Base-by-base conservation (phyloP, 2,797 vertebrate species). In the Coregonus sp. region DNA sequence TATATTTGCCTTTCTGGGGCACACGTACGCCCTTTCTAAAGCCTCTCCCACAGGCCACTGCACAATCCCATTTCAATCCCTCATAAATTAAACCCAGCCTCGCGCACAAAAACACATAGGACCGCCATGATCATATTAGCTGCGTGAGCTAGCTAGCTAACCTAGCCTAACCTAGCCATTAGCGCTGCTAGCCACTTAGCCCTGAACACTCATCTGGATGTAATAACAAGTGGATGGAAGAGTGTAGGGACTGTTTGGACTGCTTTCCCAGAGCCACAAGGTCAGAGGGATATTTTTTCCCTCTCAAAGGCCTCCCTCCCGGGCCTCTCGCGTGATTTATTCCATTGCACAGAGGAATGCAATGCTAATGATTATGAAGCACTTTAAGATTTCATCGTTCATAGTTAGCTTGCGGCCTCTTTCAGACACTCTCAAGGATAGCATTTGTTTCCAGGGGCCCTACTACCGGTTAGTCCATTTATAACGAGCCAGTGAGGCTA, bases 151-250 rank as follows among this genome's bases (percentile, higher is more conserved):
- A 72, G 75, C 47, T 52, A 29, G n/a, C 31, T 40, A 40, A 40
- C 37, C 37, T 40, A 40, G 1, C 37, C 37, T 40, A 47, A 47
- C 40, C 40, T 12, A 47, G 11, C 40, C 40, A 20, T 73, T 47
- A 40, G 31, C 50, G 1, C n/a, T 65, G 75, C 78, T 73, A 70
- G 74, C 76, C 80, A 79, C 86, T 87, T 86, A 83, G 76, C 11
- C 12, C 76, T 72, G 78, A 75, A 67, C 74, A 3, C 74, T 87
- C 86, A 87, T 87, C 82, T 90, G 88, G 87, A 84, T 85, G 71
- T 77, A 87, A 88, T 88, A 86, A 85, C 0, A 4, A 35, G 50
- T 75, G 80, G 73, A 85, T 52, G 76, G 40, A 56, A 61, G 15
- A 85, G 78, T 47, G 40, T 47, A 47, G 35, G 35, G 35, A 35